Evolutionary conservation across 2,888 invertebrate species (phyloP), one percentile per base, ranked within the genome.

Genomic region (Rhodophaea formosa): DNA sequence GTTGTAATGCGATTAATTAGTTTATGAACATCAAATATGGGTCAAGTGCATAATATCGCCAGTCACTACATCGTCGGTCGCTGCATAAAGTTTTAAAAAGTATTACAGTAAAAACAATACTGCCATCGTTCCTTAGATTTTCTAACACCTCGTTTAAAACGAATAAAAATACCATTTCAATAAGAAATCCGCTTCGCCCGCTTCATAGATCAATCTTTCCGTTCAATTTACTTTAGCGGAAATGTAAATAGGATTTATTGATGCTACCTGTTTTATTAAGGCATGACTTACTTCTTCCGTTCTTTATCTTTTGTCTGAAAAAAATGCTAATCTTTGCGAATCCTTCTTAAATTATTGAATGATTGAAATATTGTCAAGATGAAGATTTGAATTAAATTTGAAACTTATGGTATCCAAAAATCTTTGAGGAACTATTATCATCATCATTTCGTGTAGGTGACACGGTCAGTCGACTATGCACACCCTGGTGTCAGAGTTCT

Each of bases 151-250:
- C 35, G 12, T 35, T 14, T 46, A 23, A 3, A 47, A 47, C 29
- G 29, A 42, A 47, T 7, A 16, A 58, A 60, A 62, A 64, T 52
- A 51, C 44, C 60, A 47, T 61, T 60, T 56, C 62, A 60, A 58
- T 59, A 62, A 64, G 58, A 62, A 62, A 61, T 60, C 54, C 54
- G 53, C 59, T 61, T n/a, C 58, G 52, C 59, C 47, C 59, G 56
- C 53, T 63, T 64, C 64, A 60, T 62, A 64, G 60, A 63, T 66
- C 63, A 66, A 64, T 63, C 63, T 64, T 64, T 66, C 57, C 64
- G 56, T 64, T 63, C 63, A 62, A 63, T 64, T 62, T 63, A 51
- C 56, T 60, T 55, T 59, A 61, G 62, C 57, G 58, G 62, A 61
- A 65, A 63, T 62, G 63, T 65, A 63, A 63, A 65, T 63, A 61